Conservation (phyloP, 2,113 vertebrate genomes). For the Vulpes lagopus region DNA sequence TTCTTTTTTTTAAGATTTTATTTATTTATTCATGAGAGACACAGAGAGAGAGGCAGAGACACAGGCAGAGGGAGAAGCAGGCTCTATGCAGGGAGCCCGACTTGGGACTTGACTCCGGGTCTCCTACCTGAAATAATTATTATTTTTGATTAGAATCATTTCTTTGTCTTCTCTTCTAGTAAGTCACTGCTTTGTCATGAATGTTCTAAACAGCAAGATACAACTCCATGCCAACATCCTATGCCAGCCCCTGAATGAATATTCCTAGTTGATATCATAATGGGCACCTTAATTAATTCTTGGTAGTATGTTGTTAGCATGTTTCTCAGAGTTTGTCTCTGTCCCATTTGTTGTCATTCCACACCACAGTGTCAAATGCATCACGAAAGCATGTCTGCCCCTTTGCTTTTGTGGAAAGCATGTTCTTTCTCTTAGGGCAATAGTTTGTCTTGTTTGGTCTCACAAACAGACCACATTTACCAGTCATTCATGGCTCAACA, state of each 20-base stretch:
- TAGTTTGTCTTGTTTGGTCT: not conserved
- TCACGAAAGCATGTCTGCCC: not conserved
- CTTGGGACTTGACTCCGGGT: too few species aligned
- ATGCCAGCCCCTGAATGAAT: fast-evolving
- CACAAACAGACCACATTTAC: not conserved
- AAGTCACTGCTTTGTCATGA: not conserved
- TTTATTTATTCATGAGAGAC: too few species aligned
- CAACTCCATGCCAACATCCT: not conserved
- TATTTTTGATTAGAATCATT: not conserved
- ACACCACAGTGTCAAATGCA: not conserved
- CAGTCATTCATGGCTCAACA: not conserved
- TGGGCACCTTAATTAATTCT: not conserved
- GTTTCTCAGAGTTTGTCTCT: not conserved
- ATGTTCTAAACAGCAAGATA: not conserved
- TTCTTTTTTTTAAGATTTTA: not conserved
- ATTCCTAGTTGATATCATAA: not conserved
- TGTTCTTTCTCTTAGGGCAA: not conserved
- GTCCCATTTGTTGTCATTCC: not conserved
- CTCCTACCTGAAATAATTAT: not conserved
- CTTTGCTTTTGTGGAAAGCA: not conserved
- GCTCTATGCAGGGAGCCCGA: too few species aligned
- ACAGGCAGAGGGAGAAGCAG: too few species aligned
- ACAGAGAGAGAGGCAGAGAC: too few species aligned
- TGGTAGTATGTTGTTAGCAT: not conserved
- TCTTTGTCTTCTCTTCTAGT: not conserved